Conservation (phyloP, 2,113 vertebrate species). For the Collichthys lucidus region DNA sequence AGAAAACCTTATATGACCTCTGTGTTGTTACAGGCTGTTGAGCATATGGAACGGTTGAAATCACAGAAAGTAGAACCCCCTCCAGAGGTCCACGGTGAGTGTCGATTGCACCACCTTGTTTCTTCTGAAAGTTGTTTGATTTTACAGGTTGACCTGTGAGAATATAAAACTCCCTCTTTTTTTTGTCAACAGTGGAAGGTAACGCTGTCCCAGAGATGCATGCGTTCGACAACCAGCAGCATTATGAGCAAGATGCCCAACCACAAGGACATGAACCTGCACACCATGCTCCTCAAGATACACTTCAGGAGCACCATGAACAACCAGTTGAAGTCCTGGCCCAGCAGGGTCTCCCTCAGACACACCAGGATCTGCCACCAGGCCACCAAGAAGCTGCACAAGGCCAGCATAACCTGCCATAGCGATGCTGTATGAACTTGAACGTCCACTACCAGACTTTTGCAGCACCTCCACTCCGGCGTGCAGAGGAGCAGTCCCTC, state of each 20-base stretch:
- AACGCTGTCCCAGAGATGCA: slow-evolving; percentile 70
- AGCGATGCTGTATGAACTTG: slow-evolving; percentile 46
- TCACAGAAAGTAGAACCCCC: slow-evolving; percentile 85
- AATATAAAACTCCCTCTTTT: neutral
- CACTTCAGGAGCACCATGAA: slow-evolving; percentile 54
- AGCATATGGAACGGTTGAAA: slow-evolving; percentile 95
- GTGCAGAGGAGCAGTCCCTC: slow-evolving; percentile 48
- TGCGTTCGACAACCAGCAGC: slow-evolving; percentile 49
- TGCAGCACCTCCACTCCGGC: slow-evolving; percentile 56
- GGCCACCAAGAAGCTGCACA: slow-evolving; percentile 72
- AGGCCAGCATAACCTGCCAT: slow-evolving; percentile 59
- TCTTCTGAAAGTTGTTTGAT: neutral
- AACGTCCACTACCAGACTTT: slow-evolving; percentile 57
- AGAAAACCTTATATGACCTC: neutral
- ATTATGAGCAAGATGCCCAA: slow-evolving; percentile 54
- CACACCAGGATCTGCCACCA: slow-evolving; percentile 70
- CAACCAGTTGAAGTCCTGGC: slow-evolving; percentile 40
- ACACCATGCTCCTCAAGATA: slow-evolving; percentile 46
- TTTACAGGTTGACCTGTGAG: neutral
- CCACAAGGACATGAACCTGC: slow-evolving; percentile 55
- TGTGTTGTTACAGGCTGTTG: slow-evolving; percentile 85
- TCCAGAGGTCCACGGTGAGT: slow-evolving; percentile 84
- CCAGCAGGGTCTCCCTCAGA: slow-evolving; percentile 65
- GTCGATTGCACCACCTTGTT: neutral
- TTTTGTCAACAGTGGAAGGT: slow-evolving; percentile 72